Evolutionary conservation across 2,888 invertebrate species (phyloP), one percentile per base, ranked within the genome.

Genomic region (Psylliodes chrysocephalus): DNA sequence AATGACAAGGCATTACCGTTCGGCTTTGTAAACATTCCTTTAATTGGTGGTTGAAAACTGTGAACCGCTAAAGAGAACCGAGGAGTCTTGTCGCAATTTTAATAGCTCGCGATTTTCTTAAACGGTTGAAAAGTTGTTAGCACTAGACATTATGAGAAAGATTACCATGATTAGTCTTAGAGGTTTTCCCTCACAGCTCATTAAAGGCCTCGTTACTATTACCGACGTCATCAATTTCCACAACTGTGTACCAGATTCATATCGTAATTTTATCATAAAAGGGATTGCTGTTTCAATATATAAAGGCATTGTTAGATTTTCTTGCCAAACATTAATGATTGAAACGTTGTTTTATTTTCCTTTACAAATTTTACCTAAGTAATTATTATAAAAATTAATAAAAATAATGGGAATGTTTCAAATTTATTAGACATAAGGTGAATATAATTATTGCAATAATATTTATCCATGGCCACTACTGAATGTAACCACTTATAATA

Each of bases 91-190:
- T 79, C 81, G 79, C 79, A 76, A 75, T 80, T 78, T 81, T 82
- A 82, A 82, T 82, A 75, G 80, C 73, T 76, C 77, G 81, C 74
- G 80, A 82, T 82, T 82, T 82, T 82, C 81, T 81, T 82, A 82
- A 82, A 81, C 79, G 81, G 79, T 79, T 79, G 81, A 81, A 82
- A 81, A 82, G 82, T 82, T 81, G 81, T 81, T 81, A 81, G 79
- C 79, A 79, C 79, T 77, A 81, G 79, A 77, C 80, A 81, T 81
- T 81, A 82, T 77, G 77, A 78, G 78, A 78, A 78, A 79, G 80
- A 81, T 81, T 81, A 79, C 76, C 75, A 76, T 79, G 79, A 81
- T 81, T 81, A 81, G 80, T 80, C 80, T 81, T 79, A 76, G 78
- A 79, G 78, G 80, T 79, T 80, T 80, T 80, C 81, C 79, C 80